Base-by-base conservation (phyloP, 2,113 vertebrate species). In the Stigmatopora argus region DNA sequence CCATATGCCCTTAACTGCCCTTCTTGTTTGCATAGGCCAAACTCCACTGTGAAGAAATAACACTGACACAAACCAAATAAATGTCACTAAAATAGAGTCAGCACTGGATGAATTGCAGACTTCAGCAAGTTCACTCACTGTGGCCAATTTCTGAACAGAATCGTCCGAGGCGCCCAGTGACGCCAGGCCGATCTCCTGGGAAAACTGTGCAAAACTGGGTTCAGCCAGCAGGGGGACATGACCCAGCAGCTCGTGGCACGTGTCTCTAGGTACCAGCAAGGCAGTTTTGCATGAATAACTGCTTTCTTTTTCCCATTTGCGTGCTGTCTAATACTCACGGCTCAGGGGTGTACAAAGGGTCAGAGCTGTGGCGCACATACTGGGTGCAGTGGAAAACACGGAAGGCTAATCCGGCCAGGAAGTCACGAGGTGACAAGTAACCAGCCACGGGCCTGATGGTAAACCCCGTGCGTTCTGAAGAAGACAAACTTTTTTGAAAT, bases 21-120 rank as follows among this genome's bases (percentile, higher is more conserved):
- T 53, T 98, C 96, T 80, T 99, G 95, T 82, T 97, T 99, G 87
- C 96, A 98, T 78, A 98, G 86, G 56, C 97, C 97, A 81, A 99
- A 99, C 86, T 99, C 97, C 85, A 99, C 95, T 0, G 96, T 98
- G 73, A 99, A 99, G 88, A 99, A 99, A 75, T 99, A 99, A 81
- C 97, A 99, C 96, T 99, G 86, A 59, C 83, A 47, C 15, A 66
- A 66, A 49, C 19, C 19, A 13, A 23, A 45, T 15, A 15, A 4
- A 14, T 13, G n/a, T 45, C 6, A 45, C 13, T 4, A 15, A 17
- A 45, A 45, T 23, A 14, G 2, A 56, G 4, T 13, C 14, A 38
- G 15, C 14, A 31, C 60, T 11, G 11, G 19, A 41, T 61, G 19
- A 6, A 47, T 45, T 3, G 13, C 19, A 9, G 44, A 0, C 12